These are phyloP conservation scores for Matsumurasca onukii DNA, from an alignment of 1,140 invertebrate genomes.

Conservation along the genomic window DNA sequence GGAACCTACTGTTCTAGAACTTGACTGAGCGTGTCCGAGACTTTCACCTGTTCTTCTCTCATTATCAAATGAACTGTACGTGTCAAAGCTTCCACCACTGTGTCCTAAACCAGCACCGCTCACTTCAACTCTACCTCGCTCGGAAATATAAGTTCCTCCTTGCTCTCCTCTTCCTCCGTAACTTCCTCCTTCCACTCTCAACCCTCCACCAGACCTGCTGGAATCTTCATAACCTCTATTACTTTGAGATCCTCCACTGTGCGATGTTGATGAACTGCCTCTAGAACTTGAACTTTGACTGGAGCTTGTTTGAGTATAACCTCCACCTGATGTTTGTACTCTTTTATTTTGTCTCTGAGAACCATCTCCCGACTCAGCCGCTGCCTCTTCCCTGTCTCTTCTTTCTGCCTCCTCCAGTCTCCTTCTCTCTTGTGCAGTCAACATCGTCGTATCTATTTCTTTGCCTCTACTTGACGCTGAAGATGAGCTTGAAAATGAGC, in stretches of 20 bases:
- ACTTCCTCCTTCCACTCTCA: neutral
- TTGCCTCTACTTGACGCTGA: constrained; percentile 22
- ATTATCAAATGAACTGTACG: constrained; percentile 1
- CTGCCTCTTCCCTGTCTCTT: constrained; percentile 35
- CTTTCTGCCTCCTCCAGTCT: constrained; percentile 33
- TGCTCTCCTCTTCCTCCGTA: constrained; percentile 17
- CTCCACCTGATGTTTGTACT: neutral
- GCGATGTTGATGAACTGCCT: constrained; percentile 13
- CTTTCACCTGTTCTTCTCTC: constrained; percentile 10
- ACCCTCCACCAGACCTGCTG: neutral
- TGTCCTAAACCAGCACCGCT: neutral
- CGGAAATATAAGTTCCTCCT: constrained; percentile 18
- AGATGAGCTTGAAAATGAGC: constrained; percentile 55
- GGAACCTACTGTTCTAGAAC: neutral
- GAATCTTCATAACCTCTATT: neutral
- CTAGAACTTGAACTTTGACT: constrained; percentile 4
- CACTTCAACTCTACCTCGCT: constrained; percentile 27
- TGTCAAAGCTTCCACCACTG: constrained; percentile 18
- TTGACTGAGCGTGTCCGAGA: neutral
- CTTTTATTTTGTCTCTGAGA: constrained; percentile 31
- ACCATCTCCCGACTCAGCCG: constrained; percentile 28
- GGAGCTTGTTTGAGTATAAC: neutral
- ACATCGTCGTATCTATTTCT: neutral
- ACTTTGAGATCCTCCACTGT: constrained; percentile 13
- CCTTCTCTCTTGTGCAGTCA: constrained; percentile 38